Evolutionary conservation across 1,140 invertebrate genomes (phyloP).

Genomic region (Hyposmocoma kahamanoa): DNA sequence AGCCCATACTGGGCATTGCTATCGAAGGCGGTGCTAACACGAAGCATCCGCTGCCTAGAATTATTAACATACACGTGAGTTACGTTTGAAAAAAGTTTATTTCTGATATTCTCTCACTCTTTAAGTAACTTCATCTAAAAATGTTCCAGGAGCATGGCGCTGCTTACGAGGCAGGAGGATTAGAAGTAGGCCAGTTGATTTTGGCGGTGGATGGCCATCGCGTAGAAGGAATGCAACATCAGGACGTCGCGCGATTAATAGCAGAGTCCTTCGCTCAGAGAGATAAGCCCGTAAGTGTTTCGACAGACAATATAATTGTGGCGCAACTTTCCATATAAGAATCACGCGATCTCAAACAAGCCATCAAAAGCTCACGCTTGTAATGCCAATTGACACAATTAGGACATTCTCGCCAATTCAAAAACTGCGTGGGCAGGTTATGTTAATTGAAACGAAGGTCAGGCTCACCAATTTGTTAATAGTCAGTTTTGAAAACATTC

Average conservation of each 20-base stretch:
- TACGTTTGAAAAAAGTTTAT: neutral
- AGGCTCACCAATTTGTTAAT: too few species aligned
- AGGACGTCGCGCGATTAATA: conserved; percentile 91
- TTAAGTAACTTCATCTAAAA: too few species aligned
- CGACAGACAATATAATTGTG: too few species aligned
- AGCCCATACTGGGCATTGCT: conserved; percentile 95
- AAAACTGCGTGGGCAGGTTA: too few species aligned
- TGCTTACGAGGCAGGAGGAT: conserved; percentile 91
- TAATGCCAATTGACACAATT: too few species aligned
- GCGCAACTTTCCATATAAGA: too few species aligned
- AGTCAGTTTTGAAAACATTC: too few species aligned
- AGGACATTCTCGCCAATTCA: too few species aligned
- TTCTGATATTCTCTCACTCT: too few species aligned
- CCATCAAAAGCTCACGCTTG: too few species aligned
- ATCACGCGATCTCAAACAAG: too few species aligned
- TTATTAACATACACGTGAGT: conserved; percentile 96
- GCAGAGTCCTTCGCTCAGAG: conserved; percentile 91
- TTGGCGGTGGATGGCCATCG: conserved; percentile 93
- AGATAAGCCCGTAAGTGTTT: conserved; percentile 75
- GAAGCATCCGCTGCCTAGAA: conserved; percentile 92
- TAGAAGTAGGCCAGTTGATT: conserved; percentile 95
- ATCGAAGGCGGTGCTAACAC: conserved; percentile 98
- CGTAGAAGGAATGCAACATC: conserved; percentile 86
- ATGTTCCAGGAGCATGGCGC: conserved; percentile 90
- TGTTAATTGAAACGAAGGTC: too few species aligned